These are phyloP conservation scores for Lota lota DNA, from an alignment of 2,113 vertebrate genomes.

Conservation along the genomic window DNA sequence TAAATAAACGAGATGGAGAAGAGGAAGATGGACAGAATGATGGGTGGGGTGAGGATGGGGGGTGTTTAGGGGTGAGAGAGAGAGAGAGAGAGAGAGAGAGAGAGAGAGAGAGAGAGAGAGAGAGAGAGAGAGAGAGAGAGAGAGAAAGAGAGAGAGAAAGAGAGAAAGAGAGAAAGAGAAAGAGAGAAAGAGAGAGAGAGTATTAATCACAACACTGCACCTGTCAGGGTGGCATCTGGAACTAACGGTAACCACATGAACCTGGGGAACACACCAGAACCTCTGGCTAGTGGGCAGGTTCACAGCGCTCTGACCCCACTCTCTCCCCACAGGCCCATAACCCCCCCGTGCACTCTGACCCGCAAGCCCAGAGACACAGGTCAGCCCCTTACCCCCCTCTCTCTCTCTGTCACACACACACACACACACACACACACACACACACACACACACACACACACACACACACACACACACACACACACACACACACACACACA, in stretches of 20 bases:
- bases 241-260: conserved; percentile 90
- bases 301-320: conserved; percentile 30
- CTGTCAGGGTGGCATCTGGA: conserved; percentile 97
- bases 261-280: conserved; percentile 67
- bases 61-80: background rate
- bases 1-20: no score
- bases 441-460: conserved; percentile 19
- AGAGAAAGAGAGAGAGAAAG: conserved; percentile 17
- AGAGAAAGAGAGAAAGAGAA: background rate
- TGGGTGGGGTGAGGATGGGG: no score
- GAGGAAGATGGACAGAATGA: no score
- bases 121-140: conserved; percentile 28
- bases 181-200: conserved; percentile 48
- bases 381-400: conserved; percentile 9
- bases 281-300: conserved; percentile 63
- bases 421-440: conserved; percentile 4
- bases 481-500: conserved; percentile 13
- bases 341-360: conserved; percentile 43
- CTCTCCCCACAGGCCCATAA: conserved; percentile 41
- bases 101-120: conserved; percentile 13
- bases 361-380: conserved; percentile 28
- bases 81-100: conserved; percentile 33
- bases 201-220: conserved; percentile 88
- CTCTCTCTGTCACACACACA: no score
- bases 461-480: no score